Evolutionary conservation across 2,797 vertebrate species (phyloP).

Genomic region (Discoglossus pictus): DNA sequence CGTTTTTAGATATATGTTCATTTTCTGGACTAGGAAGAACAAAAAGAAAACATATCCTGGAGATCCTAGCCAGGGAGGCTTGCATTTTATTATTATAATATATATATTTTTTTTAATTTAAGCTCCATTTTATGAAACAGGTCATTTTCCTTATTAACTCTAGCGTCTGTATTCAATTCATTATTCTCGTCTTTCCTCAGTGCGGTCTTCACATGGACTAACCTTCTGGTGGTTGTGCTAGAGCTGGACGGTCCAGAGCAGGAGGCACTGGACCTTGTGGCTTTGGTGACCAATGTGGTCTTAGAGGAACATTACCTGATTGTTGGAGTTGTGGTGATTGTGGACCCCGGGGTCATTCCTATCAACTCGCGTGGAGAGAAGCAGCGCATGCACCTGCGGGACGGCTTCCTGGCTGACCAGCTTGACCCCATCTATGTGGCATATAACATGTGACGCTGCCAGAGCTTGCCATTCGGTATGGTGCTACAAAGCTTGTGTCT

Average conservation of each 20-base stretch:
- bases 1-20: no score
- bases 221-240: slow-evolving; percentile 93
- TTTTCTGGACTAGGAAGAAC: no score
- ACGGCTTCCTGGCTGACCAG: slow-evolving; percentile 93
- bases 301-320: slow-evolving; percentile 96
- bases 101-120: no score
- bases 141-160: no score
- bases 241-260: slow-evolving; percentile 93
- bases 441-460: slow-evolving; percentile 87
- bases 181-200: slow-evolving; percentile 51
- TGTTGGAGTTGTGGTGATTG: slow-evolving; percentile 92
- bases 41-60: no score
- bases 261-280: slow-evolving; percentile 90
- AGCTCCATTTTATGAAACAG: no score
- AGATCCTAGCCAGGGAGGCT: no score
- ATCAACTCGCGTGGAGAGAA: slow-evolving; percentile 96
- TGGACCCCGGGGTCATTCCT: slow-evolving; percentile 93
- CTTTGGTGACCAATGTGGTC: slow-evolving; percentile 90
- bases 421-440: slow-evolving; percentile 96
- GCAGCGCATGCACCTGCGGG: slow-evolving; percentile 96
- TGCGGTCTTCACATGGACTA: slow-evolving; percentile 96
- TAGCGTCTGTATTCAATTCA: no score
- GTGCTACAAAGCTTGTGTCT: slow-evolving; percentile 38
- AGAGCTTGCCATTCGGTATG: slow-evolving; percentile 33
- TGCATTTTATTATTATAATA: no score